phyloP scores from a whole-genome alignment of 2,888 invertebrate genomes.

The Cantharis flavilabris region DNA sequence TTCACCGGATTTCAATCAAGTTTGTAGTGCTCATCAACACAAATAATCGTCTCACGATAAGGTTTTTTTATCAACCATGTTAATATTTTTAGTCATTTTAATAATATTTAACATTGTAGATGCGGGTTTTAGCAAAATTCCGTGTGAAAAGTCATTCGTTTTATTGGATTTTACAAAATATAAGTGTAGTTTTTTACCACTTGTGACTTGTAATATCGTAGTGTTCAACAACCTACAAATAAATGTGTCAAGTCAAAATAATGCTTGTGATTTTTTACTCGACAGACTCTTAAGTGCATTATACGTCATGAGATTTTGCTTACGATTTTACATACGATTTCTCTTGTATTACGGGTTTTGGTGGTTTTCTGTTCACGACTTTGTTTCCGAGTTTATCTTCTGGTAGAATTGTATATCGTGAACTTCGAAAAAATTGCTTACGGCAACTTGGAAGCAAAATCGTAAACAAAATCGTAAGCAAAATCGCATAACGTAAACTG shows the following conservation, averaged over 20 bases:
- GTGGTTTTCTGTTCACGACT: too few species aligned
- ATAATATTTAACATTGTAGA: neutral
- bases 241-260: neutral
- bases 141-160: neutral
- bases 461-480: too few species aligned
- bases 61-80: neutral
- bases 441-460: too few species aligned
- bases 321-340: too few species aligned
- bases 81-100: neutral
- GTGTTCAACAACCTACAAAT: constrained; percentile 2
- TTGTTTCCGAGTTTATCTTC: too few species aligned
- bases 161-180: neutral
- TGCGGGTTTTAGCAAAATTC: neutral
- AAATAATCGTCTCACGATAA: neutral
- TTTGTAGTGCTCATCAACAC: neutral
- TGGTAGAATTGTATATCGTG: too few species aligned
- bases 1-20: neutral
- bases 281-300: neutral
- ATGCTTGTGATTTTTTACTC: neutral
- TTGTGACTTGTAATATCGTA: neutral
- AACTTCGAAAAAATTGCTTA: too few species aligned
- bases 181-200: neutral
- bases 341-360: too few species aligned
- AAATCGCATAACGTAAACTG: too few species aligned
- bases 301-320: too few species aligned